Evolutionary conservation across 1,140 invertebrate genomes (phyloP).

Genomic region (Myzus persicae): DNA sequence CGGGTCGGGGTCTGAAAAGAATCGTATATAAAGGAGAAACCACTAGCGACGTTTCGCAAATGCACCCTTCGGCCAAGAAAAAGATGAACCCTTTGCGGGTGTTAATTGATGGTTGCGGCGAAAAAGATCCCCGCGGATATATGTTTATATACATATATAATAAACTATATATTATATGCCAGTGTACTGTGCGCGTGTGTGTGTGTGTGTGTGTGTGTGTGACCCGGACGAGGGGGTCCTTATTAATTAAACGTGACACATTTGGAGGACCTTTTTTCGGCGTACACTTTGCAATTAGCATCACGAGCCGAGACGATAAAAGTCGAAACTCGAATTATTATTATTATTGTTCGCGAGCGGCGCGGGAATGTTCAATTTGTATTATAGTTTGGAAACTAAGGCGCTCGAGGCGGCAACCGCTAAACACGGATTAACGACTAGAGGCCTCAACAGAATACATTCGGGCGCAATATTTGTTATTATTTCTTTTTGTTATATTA

Average conservation of each 20-base stretch:
- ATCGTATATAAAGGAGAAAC: slow-evolving; percentile 38
- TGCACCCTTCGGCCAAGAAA: slow-evolving; percentile 48
- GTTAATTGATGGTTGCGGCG: slow-evolving; percentile 45
- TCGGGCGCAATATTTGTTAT: not conserved
- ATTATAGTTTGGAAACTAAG: slow-evolving; percentile 39
- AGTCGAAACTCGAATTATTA: slow-evolving; percentile 12
- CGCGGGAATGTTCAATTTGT: slow-evolving; percentile 6
- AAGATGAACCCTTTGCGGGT: slow-evolving; percentile 56
- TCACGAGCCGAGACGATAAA: slow-evolving; percentile 39
- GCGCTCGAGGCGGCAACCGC: slow-evolving; percentile 26
- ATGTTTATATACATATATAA: too few relatives aligned
- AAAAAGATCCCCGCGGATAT: slow-evolving; percentile 38
- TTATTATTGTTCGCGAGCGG: not conserved
- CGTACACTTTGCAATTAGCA: slow-evolving; percentile 38
- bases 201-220: not conserved
- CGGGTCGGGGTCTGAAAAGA: slow-evolving; percentile 44
- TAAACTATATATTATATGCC: not conserved
- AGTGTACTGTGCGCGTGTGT: not conserved
- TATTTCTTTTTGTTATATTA: not conserved
- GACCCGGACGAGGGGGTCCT: not conserved
- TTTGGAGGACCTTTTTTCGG: slow-evolving; percentile 17
- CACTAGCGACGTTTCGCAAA: slow-evolving; percentile 16
- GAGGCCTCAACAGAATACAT: not conserved
- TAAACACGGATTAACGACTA: slow-evolving; percentile 28
- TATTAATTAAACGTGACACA: slow-evolving; percentile 58